These are phyloP conservation scores for Drosophila asahinai DNA, from an alignment of 1,140 invertebrate species.

Conservation along the genomic window DNA sequence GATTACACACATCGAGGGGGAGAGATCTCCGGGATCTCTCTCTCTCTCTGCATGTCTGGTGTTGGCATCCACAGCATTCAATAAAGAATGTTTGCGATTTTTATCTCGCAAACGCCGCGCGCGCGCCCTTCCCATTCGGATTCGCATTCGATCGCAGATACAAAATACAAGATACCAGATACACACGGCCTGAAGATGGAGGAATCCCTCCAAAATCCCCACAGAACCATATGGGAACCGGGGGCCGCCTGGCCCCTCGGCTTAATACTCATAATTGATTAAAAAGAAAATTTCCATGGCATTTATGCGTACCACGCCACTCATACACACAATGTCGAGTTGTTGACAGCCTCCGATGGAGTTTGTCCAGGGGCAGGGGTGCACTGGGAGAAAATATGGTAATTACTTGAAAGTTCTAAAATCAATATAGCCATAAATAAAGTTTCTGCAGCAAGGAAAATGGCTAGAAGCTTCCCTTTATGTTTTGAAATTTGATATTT, in stretches of 20 bases:
- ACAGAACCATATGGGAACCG: conserved; percentile 17
- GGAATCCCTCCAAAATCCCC: conserved; percentile 15
- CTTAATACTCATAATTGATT: conserved; percentile 84
- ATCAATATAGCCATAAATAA: no score
- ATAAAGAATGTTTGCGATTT: conserved; percentile 84
- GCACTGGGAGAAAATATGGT: background rate
- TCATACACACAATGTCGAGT: conserved; percentile 80
- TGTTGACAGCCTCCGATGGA: conserved; percentile 68
- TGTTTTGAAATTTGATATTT: no score
- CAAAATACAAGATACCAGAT: conserved; percentile 40
- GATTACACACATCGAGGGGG: conserved; percentile 22
- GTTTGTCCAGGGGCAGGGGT: conserved; percentile 3
- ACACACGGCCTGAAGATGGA: background rate
- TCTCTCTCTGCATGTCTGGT: conserved; percentile 19
- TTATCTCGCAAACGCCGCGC: conserved; percentile 59
- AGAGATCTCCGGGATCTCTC: background rate
- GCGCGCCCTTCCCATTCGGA: conserved; percentile 30
- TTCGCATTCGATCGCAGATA: conserved; percentile 37
- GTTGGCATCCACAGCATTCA: conserved; percentile 81
- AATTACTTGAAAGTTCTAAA: no score
- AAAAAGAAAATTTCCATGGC: conserved; percentile 84
- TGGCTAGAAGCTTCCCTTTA: no score
- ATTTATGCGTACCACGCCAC: conserved; percentile 81
- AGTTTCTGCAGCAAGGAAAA: no score
- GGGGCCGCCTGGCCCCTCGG: conserved; percentile 49